Percentiles rank a stretch among this genome's conserved stretches.
Conservation (phyloP, 2,888 invertebrate species). For the Neoascia interrupta region DNA sequence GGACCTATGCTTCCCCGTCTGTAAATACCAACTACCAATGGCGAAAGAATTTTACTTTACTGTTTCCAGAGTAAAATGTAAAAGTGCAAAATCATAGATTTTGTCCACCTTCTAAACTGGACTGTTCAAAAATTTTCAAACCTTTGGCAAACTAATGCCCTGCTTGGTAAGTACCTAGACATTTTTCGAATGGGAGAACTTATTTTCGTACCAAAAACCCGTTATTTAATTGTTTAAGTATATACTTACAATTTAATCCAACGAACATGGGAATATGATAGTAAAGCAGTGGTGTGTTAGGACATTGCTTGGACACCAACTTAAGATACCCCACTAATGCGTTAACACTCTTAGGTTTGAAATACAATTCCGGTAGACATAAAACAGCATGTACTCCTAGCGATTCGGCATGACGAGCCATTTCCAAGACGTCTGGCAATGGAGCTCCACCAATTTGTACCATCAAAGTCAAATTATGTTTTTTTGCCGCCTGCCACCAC, state of each 20-base stretch:
- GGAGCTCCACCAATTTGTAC: conserved; percentile 87
- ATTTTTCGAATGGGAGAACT: no score
- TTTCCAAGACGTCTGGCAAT: conserved; percentile 84
- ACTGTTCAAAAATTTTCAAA: no score
- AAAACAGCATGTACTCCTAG: conserved; percentile 85
- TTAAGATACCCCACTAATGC: conserved; percentile 85
- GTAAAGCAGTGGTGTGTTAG: conserved; percentile 88
- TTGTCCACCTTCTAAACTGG: no score
- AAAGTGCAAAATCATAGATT: no score
- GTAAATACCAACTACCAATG: no score
- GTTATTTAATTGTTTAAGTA: not conserved
- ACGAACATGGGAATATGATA: conserved; percentile 90
- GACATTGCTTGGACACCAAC: conserved; percentile 85
- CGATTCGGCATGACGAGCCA: conserved; percentile 84
- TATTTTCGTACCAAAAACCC: no score
- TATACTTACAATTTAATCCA: conserved; percentile 85
- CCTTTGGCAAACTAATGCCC: no score
- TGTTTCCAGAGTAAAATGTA: no score
- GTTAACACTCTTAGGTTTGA: conserved; percentile 83
- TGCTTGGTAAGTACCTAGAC: no score
- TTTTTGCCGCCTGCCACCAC: conserved; percentile 83
- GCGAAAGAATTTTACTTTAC: no score
- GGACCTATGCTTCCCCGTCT: no score
- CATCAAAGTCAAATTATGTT: conserved; percentile 83
- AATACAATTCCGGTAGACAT: conserved; percentile 88